phyloP scores from a whole-genome alignment of 2,113 vertebrate species.

The human region DNA sequence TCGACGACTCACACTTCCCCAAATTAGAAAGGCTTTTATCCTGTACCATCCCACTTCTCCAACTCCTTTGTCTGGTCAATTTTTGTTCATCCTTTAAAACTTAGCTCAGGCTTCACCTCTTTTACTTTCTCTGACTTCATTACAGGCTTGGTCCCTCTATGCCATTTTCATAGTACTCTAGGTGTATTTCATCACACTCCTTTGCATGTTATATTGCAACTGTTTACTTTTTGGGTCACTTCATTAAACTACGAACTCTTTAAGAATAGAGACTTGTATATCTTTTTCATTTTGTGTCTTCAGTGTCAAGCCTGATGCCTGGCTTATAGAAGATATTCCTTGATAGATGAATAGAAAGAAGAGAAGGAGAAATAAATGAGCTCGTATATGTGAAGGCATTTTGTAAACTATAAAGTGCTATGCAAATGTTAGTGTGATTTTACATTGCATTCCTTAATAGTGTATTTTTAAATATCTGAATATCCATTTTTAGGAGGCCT shows the following conservation, averaged over 20 bases:
- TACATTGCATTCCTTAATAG: slow-evolving; percentile 15
- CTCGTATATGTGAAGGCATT: slow-evolving; percentile 55
- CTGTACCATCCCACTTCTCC: background rate
- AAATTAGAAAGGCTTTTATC: background rate
- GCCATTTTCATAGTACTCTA: background rate
- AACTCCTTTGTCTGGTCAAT: background rate
- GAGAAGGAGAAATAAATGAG: slow-evolving; percentile 16
- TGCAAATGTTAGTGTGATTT: slow-evolving; percentile 33
- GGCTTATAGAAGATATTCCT: background rate
- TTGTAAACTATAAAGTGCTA: slow-evolving; percentile 57
- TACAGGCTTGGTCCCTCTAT: background rate
- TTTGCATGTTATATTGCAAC: background rate
- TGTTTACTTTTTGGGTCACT: background rate
- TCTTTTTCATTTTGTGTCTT: slow-evolving; percentile 16
- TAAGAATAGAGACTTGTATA: background rate
- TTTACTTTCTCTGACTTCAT: background rate
- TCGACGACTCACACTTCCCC: background rate
- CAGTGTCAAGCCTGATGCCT: background rate
- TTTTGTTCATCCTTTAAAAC: background rate
- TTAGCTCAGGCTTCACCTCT: background rate
- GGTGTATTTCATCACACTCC: background rate
- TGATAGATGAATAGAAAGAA: background rate
- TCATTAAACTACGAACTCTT: background rate
- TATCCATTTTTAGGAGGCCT: slow-evolving; percentile 36
- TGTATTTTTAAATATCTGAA: background rate